These are phyloP conservation scores for Samia ricini DNA, from an alignment of 1,140 invertebrate genomes.

Conservation along the genomic window DNA sequence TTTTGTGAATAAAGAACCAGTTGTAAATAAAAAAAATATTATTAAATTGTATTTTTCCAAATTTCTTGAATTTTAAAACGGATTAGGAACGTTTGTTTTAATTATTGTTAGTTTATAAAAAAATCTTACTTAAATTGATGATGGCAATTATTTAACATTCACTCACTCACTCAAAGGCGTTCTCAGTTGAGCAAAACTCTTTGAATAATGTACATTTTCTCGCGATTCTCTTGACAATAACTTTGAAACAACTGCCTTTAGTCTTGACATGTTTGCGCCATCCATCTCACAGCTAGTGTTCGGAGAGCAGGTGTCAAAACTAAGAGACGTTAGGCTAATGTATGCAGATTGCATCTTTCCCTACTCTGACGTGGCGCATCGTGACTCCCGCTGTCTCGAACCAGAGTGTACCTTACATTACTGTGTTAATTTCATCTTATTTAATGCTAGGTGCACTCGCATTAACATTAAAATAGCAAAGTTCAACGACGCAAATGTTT, in stretches of 20 bases:
- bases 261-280: constrained; percentile 65
- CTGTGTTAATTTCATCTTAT: constrained; percentile 41
- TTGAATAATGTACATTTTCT: constrained; percentile 8
- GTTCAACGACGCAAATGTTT: too few relatives aligned
- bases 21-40: too few relatives aligned
- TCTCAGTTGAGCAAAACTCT: constrained; percentile 16
- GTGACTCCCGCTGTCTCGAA: constrained; percentile 8
- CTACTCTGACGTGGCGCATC: constrained; percentile 26
- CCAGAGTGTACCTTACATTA: constrained; percentile 28
- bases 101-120: not conserved
- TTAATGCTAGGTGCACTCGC: constrained; percentile 30
- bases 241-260: constrained; percentile 50
- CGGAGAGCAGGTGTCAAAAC: constrained; percentile 71
- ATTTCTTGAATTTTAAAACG: too few relatives aligned
- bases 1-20: too few relatives aligned
- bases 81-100: too few relatives aligned
- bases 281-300: constrained; percentile 47
- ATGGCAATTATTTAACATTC: constrained; percentile 31
- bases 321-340: constrained; percentile 71
- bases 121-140: too few relatives aligned
- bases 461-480: constrained; percentile 1
- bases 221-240: constrained; percentile 27
- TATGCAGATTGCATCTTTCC: constrained; percentile 71
- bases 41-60: too few relatives aligned
- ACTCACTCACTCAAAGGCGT: constrained; percentile 44